These are phyloP conservation scores for Crenichthys baileyi DNA, from an alignment of 2,797 vertebrate genomes.

Conservation along the genomic window DNA sequence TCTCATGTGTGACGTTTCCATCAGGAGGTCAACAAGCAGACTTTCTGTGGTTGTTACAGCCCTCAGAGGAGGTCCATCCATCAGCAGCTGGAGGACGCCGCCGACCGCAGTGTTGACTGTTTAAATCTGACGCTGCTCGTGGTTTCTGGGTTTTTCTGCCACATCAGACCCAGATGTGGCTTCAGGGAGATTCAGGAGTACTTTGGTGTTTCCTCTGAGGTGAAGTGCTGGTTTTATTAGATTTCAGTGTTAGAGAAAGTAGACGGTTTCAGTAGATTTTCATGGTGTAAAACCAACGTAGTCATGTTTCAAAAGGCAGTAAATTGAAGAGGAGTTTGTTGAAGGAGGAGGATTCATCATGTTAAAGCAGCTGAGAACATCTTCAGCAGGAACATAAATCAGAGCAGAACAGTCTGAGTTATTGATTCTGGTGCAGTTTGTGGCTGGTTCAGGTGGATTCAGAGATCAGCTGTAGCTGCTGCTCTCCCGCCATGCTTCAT, in stretches of 20 bases:
- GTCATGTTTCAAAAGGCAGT: too few species aligned
- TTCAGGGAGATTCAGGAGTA: background rate
- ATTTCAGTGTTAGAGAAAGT: background rate
- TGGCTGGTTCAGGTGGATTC: too few species aligned
- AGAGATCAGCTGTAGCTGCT: too few species aligned
- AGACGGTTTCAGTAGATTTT: background rate
- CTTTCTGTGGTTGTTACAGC: conserved; percentile 40
- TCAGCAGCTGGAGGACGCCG: conserved; percentile 35
- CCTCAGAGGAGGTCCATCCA: conserved; percentile 29
- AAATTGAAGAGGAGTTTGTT: too few species aligned
- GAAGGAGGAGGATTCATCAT: background rate
- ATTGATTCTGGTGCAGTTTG: background rate
- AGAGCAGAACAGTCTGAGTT: background rate
- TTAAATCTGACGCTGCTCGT: conserved; percentile 10
- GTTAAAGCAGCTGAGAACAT: background rate
- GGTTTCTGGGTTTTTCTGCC: conserved; percentile 30
- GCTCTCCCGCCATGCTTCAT: too few species aligned
- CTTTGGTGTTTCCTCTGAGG: conserved; percentile 15
- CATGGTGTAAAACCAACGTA: background rate
- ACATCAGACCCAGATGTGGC: conserved; percentile 18
- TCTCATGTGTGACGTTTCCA: conserved; percentile 1
- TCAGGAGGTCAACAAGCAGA: conserved; percentile 11
- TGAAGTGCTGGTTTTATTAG: background rate
- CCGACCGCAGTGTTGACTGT: conserved; percentile 40
- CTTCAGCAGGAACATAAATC: background rate